These are phyloP conservation scores for Bovichtus variegatus DNA, from an alignment of 2,797 vertebrate species.

Conservation along the genomic window DNA sequence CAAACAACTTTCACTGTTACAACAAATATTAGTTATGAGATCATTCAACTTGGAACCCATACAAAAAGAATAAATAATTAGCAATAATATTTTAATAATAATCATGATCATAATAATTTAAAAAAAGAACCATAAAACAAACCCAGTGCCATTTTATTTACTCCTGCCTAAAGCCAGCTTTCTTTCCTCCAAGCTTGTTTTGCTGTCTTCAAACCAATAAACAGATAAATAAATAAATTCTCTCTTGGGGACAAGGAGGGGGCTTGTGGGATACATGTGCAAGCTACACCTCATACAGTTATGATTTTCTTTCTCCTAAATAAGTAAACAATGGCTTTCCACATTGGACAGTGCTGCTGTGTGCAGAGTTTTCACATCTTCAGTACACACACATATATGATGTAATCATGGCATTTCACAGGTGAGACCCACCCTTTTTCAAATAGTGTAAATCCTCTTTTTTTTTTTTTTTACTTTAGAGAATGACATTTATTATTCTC, in stretches of 20 bases:
- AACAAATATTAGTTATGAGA: constrained; percentile 99
- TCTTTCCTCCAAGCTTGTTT: constrained; percentile 71
- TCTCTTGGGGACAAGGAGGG: constrained; percentile 75
- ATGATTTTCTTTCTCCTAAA: constrained; percentile 69
- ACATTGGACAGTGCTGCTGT: constrained; percentile 72
- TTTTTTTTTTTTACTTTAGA: constrained; percentile 28
- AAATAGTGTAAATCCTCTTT: constrained; percentile 30
- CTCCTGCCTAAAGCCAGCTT: constrained; percentile 67
- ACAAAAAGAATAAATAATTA: constrained; percentile 99
- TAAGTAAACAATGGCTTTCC: constrained; percentile 83
- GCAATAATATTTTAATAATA: constrained; percentile 88
- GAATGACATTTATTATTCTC: constrained; percentile 45
- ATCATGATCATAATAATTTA: constrained; percentile 86
- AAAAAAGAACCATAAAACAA: constrained; percentile 81
- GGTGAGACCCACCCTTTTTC: constrained; percentile 29
- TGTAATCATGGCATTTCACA: constrained; percentile 66
- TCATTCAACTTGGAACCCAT: constrained; percentile 97
- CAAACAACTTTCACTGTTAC: constrained; percentile 99
- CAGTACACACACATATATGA: constrained; percentile 66
- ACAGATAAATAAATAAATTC: constrained; percentile 94
- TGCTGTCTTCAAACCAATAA: constrained; percentile 82
- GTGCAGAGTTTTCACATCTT: constrained; percentile 73
- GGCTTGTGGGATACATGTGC: constrained; percentile 81
- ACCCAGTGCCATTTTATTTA: constrained; percentile 82
- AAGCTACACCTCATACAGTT: constrained; percentile 84